Evolutionary conservation across 2,888 invertebrate species (phyloP), one percentile per base, ranked within the genome.

Genomic region (Macropis europaea): DNA sequence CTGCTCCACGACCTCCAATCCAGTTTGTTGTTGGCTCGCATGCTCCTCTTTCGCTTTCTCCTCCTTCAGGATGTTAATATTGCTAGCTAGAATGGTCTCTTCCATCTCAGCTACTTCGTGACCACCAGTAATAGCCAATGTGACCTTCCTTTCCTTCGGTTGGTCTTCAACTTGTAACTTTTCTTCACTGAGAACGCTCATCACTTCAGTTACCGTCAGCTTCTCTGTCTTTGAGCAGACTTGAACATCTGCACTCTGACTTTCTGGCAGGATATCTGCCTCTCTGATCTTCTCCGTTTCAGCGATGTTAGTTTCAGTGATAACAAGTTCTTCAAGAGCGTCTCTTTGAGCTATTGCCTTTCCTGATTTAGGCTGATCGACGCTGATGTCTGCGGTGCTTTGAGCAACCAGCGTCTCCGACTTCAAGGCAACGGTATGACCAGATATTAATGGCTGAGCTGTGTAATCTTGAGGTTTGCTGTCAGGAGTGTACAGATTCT

Each of bases 321-420:
- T 57, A 1, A 88, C 62, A 9, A 89, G 90, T 85, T 92, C 91
- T 68, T 91, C 91, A 43, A 91, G 75, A 15, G 92, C 91, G 36
- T 92, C 92, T 85, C 91, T 91, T 63, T 90, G 90, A 63, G 90
- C 88, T 79, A 89, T 69, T 83, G 90, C 90, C 66, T 86, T 87
- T 9, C 82, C 81, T n/a, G 77, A 82, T 59, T 76, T 84, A 1
- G 88, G 87, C 24, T 74, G 54, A 4, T 84, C 83, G 22, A 72
- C 59, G n/a, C 56, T 61, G 26, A 90, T 84, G 26, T 87, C 76
- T 9, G 72, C 66, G 1, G 84, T 62, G 28, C 82, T 85, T 32
- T 89, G 83, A 57, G 52, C 77, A 30, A 22, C 81, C 52, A 69
- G 77, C 2, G 90, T 90, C 90, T 92, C 91, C 24, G 89, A 90